Evolutionary conservation across 2,113 vertebrate species (phyloP).

Genomic region (Poeciliopsis turrubarensis): DNA sequence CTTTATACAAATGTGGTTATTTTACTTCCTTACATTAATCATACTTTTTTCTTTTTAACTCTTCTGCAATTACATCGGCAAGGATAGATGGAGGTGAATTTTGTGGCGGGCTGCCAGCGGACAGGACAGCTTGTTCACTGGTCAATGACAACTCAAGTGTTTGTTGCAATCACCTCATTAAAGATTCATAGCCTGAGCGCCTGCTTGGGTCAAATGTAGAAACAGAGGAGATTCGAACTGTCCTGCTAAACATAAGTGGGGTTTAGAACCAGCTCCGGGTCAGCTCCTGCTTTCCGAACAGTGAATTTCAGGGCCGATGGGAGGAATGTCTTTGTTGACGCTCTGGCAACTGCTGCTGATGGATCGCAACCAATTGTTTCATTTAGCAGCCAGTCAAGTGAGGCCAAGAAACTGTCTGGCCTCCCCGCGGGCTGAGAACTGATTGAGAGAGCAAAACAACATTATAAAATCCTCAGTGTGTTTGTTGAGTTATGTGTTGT

Average conservation of each 20-base stretch:
- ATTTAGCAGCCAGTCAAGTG: slow-evolving; percentile 67
- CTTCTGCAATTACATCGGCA: slow-evolving; percentile 23
- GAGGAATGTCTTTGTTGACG: slow-evolving; percentile 67
- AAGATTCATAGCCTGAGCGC: slow-evolving; percentile 53
- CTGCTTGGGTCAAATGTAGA: slow-evolving; percentile 44
- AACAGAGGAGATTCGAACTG: slow-evolving; percentile 20
- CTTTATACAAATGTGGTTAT: slow-evolving; percentile 21
- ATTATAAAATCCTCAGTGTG: slow-evolving; percentile 4
- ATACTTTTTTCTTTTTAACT: not conserved
- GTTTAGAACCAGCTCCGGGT: not conserved
- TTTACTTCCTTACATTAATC: slow-evolving; percentile 4
- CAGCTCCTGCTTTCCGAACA: slow-evolving; percentile 37
- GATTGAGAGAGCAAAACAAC: slow-evolving; percentile 40
- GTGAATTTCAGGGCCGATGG: slow-evolving; percentile 52
- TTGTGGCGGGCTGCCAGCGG: slow-evolving; percentile 32
- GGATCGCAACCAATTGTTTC: slow-evolving; percentile 71
- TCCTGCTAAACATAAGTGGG: slow-evolving; percentile 16
- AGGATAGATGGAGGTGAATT: slow-evolving; percentile 50
- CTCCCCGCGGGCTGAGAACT: slow-evolving; percentile 44
- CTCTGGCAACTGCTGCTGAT: slow-evolving; percentile 66
- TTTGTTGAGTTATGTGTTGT: slow-evolving; percentile 59
- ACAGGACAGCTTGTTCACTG: slow-evolving; percentile 35
- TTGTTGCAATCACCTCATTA: slow-evolving; percentile 61
- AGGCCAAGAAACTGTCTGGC: slow-evolving; percentile 38
- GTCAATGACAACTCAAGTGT: slow-evolving; percentile 56